A percentile compares a stretch with the other conserved stretches of the same genome.
Evolutionary conservation across 2,113 vertebrate genomes (phyloP).

Genomic region (Isurus oxyrinchus): DNA sequence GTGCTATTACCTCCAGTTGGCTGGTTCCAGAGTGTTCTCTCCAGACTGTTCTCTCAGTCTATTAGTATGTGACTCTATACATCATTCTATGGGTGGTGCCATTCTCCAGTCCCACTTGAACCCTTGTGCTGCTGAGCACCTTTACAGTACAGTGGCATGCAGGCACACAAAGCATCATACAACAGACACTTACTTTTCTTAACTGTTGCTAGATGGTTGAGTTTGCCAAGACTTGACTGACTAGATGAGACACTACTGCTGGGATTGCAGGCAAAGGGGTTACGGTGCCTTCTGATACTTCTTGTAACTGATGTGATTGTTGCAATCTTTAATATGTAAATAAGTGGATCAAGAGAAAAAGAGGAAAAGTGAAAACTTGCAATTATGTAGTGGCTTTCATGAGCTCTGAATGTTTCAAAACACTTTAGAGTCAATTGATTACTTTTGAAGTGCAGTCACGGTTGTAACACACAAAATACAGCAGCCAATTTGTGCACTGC

Average conservation of each 20-base stretch:
- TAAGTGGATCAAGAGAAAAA: neutral
- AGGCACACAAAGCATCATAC: too few relatives aligned
- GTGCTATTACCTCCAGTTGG: too few relatives aligned
- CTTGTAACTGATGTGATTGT: neutral
- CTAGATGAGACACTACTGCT: neutral
- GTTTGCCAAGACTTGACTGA: neutral
- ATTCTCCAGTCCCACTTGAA: too few relatives aligned
- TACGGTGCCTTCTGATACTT: neutral
- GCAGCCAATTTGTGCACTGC: neutral
- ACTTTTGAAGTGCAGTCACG: neutral
- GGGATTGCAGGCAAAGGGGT: neutral
- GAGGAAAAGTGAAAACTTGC: neutral
- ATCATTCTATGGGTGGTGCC: too few relatives aligned
- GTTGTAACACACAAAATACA: neutral
- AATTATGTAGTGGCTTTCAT: neutral
- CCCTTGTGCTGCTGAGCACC: too few relatives aligned
- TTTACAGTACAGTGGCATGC: too few relatives aligned
- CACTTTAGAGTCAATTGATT: neutral
- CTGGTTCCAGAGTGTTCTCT: too few relatives aligned
- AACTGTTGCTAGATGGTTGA: neutral
- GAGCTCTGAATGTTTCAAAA: neutral
- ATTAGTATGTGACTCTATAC: too few relatives aligned
- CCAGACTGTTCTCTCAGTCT: too few relatives aligned
- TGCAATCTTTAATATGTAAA: neutral
- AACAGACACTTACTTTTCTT: neutral